Evolutionary conservation across 2,113 vertebrate species (phyloP), one percentile per base, ranked within the genome.

Genomic region (Nothoprocta pentlandii): DNA sequence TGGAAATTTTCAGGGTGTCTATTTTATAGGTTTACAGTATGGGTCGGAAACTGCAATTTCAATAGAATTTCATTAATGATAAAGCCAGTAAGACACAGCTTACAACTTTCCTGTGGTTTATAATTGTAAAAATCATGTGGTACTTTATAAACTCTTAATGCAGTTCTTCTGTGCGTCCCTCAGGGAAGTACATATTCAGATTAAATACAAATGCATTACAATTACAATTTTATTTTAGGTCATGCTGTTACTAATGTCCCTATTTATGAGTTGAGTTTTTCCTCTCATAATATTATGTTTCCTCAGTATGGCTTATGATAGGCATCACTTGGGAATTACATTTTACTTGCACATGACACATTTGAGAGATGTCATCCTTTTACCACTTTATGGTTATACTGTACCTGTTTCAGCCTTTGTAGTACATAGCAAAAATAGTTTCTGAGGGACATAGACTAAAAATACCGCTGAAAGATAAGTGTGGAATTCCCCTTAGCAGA

Each of bases 381-480:
- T 71, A 42, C 41, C 32, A 85, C 66, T 36, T 93, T 92, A 89
- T 69, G 76, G 44, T 63, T 87, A 63, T 81, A 91, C 85, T 97
- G 71, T 28, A 56, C 70, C 76, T 1, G 25, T 74, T 90, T 82
- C 67, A 95, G 83, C 42, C 23, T 89, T 92, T 64, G 56, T 61
- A 59, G 36, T 20, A 11, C 95, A 92, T 86, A 95, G 71, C 88
- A 96, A 80, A 97, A 96, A 97, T 95, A 97, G 90, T 92, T 97
- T 78, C 80, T 76, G 73, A 73, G 87, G 92, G 46, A 75, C 84
- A 88, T 15, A 80, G 77, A 68, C 88, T 97, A 97, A 97, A 96
- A 92, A 96, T 97, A 96, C 80, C n/a, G 41, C 36, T 49, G 30
- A 69, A 76, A 85, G 95, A 96, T 95, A 97, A 96, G 85, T 12